A percentile compares a stretch with the other conserved stretches of the same genome.
phyloP scores from a whole-genome alignment of 2,797 vertebrate genomes.

The Gorsachius magnificus region DNA sequence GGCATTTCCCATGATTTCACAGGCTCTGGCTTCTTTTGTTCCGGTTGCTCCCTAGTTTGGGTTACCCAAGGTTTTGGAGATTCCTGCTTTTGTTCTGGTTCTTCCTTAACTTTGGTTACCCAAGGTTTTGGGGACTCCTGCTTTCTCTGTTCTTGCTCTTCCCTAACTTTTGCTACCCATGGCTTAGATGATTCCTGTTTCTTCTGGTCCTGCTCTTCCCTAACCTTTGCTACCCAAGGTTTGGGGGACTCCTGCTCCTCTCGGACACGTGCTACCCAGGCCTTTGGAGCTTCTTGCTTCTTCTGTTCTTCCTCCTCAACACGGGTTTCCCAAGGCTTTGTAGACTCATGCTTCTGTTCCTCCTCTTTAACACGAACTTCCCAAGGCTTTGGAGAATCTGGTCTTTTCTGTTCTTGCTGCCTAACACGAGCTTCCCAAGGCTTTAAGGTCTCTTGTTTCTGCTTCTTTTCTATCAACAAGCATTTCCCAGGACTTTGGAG shows the following conservation, averaged over 20 bases:
- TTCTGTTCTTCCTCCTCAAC: slow-evolving; percentile 65
- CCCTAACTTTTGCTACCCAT: slow-evolving; percentile 64
- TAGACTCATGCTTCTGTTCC: slow-evolving; percentile 54
- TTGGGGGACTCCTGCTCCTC: slow-evolving; percentile 66
- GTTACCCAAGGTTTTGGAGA: slow-evolving; percentile 83
- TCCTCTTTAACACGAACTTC: slow-evolving; percentile 43
- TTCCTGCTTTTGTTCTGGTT: slow-evolving; percentile 74
- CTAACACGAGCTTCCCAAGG: slow-evolving; percentile 68
- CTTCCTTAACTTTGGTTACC: slow-evolving; percentile 75
- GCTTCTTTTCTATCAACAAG: slow-evolving; percentile 69
- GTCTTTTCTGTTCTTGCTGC: slow-evolving; percentile 57
- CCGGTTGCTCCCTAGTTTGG: slow-evolving; percentile 69
- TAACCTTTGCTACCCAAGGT: slow-evolving; percentile 54
- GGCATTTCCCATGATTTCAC: slow-evolving; percentile 70
- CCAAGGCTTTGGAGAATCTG: slow-evolving; percentile 66
- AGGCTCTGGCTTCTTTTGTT: slow-evolving; percentile 63
- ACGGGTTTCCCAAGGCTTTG: slow-evolving; percentile 46
- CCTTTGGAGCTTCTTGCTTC: slow-evolving; percentile 49
- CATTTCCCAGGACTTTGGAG: slow-evolving; percentile 86
- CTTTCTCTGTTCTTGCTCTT: slow-evolving; percentile 66
- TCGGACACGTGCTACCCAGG: slow-evolving; percentile 42
- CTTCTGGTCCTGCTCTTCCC: slow-evolving; percentile 68
- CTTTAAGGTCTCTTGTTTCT: slow-evolving; percentile 65
- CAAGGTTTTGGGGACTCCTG: slow-evolving; percentile 82
- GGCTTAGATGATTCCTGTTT: slow-evolving; percentile 56